Evolutionary conservation across 1,140 invertebrate genomes (phyloP).

Genomic region (Drosophila varians): DNA sequence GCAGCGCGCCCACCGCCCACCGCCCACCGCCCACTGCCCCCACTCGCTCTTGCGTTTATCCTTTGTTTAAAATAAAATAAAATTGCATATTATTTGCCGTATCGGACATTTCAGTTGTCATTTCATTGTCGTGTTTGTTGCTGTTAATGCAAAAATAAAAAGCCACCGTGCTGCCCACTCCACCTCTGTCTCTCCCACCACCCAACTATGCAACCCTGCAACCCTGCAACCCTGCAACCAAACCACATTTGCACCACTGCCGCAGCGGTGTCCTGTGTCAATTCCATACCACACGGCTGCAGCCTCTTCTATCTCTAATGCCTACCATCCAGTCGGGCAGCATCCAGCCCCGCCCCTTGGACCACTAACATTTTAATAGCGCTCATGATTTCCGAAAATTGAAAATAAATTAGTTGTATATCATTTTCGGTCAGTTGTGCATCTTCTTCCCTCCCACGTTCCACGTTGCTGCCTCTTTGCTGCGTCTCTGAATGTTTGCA

Average conservation of each 20-base stretch:
- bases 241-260: conserved; percentile 41
- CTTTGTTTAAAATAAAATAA: conserved; percentile 73
- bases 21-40: background rate
- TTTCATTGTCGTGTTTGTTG: conserved; percentile 81
- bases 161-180: conserved; percentile 44
- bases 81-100: conserved; percentile 81
- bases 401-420: conserved; percentile 82
- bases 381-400: conserved; percentile 80
- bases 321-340: background rate
- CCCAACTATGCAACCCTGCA: conserved; percentile 20
- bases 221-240: no score
- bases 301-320: conserved; percentile 29
- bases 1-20: conserved; percentile 6
- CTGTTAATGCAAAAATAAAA: conserved; percentile 82
- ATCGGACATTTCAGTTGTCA: conserved; percentile 83
- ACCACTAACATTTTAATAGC: conserved; percentile 77
- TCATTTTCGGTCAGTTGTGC: conserved; percentile 57
- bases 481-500: conserved; percentile 48
- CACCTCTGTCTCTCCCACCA: background rate
- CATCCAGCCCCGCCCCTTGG: conserved; percentile 37
- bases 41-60: background rate
- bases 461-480: background rate
- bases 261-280: conserved; percentile 36
- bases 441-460: background rate
- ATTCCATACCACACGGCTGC: conserved; percentile 60